phyloP scores from a whole-genome alignment of 2,113 vertebrate species.

The Pseudorectes ferrugineus region DNA sequence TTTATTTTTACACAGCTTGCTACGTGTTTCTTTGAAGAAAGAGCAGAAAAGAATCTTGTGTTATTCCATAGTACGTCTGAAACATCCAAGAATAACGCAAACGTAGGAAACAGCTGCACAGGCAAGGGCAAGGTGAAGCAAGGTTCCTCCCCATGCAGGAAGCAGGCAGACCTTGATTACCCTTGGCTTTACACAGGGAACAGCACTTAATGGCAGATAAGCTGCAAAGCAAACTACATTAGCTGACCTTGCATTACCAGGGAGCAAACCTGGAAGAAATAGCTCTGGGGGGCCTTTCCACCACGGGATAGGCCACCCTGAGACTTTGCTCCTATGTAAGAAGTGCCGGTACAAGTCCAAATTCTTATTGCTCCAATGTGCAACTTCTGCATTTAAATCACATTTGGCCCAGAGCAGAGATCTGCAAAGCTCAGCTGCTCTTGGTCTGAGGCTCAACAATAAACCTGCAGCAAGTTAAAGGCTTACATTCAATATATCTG shows the following conservation, averaged over 20 bases:
- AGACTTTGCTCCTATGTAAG: rapidly evolving
- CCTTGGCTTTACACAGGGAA: neutral
- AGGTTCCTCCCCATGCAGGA: neutral
- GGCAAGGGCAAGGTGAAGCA: neutral
- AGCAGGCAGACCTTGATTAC: constrained; percentile 3
- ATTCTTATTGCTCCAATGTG: neutral
- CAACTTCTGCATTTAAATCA: neutral
- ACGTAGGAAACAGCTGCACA: neutral
- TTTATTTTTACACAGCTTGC: neutral
- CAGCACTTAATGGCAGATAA: neutral
- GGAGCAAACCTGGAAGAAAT: neutral
- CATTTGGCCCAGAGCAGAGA: neutral
- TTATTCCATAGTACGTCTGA: neutral
- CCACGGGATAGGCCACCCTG: neutral
- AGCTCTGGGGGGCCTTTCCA: neutral
- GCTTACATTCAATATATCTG: neutral
- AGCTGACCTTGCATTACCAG: neutral
- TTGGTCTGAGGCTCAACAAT: neutral
- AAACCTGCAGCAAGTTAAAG: neutral
- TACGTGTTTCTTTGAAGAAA: neutral
- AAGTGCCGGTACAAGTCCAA: neutral
- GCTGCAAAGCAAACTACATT: neutral
- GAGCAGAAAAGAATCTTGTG: neutral
- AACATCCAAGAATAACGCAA: neutral
- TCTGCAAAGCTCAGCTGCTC: neutral